phyloP scores from a whole-genome alignment of 2,797 vertebrate genomes.

The Salarias fasciatus region DNA sequence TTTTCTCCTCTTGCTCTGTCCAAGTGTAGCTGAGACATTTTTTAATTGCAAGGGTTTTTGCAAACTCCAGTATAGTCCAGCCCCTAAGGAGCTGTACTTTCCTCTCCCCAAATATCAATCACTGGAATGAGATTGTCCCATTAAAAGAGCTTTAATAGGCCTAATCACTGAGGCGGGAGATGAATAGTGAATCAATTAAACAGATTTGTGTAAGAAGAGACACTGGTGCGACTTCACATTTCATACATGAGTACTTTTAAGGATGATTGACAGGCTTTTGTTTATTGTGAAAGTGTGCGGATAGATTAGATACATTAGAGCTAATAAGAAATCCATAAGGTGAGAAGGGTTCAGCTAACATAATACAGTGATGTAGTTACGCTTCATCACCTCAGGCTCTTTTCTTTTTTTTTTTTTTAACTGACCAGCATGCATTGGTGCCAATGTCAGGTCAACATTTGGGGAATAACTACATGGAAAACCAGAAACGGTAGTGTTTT shows the following conservation, averaged over 20 bases:
- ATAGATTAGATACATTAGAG: conserved; percentile 1
- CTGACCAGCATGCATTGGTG: conserved; percentile 4
- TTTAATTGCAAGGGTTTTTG: conserved; percentile 64
- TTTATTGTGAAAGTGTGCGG: conserved; percentile 44
- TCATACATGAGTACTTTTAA: conserved; percentile 48
- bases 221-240: conserved; percentile 58
- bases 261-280: conserved; percentile 63
- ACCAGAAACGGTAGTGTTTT: no score
- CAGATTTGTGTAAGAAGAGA: conserved; percentile 72
- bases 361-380: no score
- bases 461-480: no score
- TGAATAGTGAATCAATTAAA: conserved; percentile 77
- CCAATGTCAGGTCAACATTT: no score
- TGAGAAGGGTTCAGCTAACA: no score
- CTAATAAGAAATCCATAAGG: conserved; percentile 19
- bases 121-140: conserved; percentile 78
- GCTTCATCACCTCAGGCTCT: conserved; percentile 14
- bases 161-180: conserved; percentile 79
- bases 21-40: conserved; percentile 48
- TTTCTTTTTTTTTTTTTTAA: no score
- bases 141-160: conserved; percentile 78
- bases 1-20: conserved; percentile 25
- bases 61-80: conserved; percentile 48
- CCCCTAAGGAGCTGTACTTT: conserved; percentile 67
- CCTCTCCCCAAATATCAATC: conserved; percentile 78